Conservation (phyloP, 2,113 vertebrate genomes). For the Procavia capensis region DNA sequence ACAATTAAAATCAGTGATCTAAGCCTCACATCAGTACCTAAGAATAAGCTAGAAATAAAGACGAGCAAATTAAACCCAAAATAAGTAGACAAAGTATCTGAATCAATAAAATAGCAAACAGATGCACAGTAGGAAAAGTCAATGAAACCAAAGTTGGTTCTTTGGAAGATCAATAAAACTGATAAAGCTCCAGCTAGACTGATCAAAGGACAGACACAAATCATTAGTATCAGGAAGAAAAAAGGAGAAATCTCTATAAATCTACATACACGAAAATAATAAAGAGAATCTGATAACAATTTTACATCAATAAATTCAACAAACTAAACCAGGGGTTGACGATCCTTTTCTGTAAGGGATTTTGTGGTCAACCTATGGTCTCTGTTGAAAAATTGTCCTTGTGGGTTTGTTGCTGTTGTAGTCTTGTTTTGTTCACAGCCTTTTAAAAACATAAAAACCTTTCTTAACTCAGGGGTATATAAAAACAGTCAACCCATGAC, state of each 20-base stretch:
- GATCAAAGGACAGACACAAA: not conserved
- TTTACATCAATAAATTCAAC: not conserved
- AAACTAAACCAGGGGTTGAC: not conserved
- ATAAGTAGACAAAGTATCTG: not conserved
- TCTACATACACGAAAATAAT: not conserved
- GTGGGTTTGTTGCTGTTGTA: not conserved
- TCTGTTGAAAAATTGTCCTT: not conserved
- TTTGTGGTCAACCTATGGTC: not conserved
- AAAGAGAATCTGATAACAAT: not conserved
- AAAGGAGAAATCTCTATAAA: not conserved
- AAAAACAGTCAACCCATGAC: not conserved
- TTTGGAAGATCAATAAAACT: not conserved
- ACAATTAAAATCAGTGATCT: not conserved
- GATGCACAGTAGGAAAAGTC: not conserved
- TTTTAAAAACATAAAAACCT: not conserved
- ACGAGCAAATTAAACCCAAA: not conserved
- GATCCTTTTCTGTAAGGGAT: not conserved
- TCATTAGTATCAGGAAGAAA: not conserved
- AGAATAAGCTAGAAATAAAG: not conserved
- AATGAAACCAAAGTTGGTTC: not conserved
- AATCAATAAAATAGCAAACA: not conserved
- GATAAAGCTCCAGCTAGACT: too few species aligned
- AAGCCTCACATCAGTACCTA: too few species aligned
- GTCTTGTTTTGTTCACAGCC: not conserved
- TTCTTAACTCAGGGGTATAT: not conserved